These are phyloP conservation scores for Saccostrea glomerata DNA, from an alignment of 1,140 invertebrate species.

Conservation along the genomic window DNA sequence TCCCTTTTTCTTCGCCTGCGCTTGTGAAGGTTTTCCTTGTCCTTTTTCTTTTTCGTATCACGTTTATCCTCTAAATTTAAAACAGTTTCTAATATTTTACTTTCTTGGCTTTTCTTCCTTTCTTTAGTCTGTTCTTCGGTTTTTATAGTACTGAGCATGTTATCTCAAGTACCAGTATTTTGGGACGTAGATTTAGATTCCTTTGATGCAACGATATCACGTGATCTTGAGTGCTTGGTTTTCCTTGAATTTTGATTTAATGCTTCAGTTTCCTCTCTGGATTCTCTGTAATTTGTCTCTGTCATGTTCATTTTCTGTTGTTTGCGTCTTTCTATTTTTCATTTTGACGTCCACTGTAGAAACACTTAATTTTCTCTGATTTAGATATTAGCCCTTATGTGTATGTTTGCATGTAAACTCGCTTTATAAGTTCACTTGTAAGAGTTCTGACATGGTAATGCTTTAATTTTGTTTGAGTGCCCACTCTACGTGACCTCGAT, in stretches of 20 bases:
- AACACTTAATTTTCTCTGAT: not conserved
- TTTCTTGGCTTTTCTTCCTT: not conserved
- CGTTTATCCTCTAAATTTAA: not conserved
- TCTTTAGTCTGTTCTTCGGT: not conserved
- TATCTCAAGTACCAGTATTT: too few species aligned
- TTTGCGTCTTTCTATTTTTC: constrained; percentile 3
- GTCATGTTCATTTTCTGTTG: not conserved
- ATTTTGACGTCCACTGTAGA: not conserved
- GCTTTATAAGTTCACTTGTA: not conserved
- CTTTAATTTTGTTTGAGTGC: not conserved
- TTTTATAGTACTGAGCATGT: too few species aligned
- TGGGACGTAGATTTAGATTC: too few species aligned
- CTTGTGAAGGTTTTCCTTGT: not conserved
- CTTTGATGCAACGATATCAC: not conserved
- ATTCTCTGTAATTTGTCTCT: not conserved
- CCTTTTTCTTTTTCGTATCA: not conserved
- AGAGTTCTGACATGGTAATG: not conserved
- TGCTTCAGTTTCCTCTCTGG: not conserved
- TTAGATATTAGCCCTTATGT: not conserved
- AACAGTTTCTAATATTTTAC: not conserved
- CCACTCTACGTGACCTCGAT: not conserved
- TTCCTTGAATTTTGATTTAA: not conserved
- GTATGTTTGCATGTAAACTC: not conserved
- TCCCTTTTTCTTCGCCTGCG: not conserved
- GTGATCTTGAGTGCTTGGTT: not conserved